Evolutionary conservation across 2,888 invertebrate species (phyloP), one percentile per base, ranked within the genome.

Genomic region (Himalopsyche tibetana): DNA sequence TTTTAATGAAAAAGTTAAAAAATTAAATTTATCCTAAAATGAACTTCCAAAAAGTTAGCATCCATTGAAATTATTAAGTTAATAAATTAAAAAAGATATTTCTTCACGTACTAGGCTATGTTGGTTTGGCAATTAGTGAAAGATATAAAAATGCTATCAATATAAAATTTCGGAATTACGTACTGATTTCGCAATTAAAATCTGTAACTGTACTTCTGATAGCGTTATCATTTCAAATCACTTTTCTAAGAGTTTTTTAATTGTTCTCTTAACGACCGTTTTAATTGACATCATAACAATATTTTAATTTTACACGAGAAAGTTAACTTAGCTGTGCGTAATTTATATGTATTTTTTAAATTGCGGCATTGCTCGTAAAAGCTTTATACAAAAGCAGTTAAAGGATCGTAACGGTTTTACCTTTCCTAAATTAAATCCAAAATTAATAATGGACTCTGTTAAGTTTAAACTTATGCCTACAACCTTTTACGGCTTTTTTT

Each of bases 281-380:
- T 63, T 63, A 63, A 63, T 63, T 63, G 63, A 63, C 28, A 63
- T 63, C 63, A 63, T 19, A 63, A 63, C 28, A 19, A 63, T 63
- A 63, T 63, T 63, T 63, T 19, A 63, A 63, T 63, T 63, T 63
- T 63, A 63, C 63, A 63, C 19, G 63, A 63, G 63, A 63, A 63
- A 63, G 63, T 63, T 63, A 63, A 63, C 63, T 63, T 63, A 63
- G 63, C 63, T 63, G 19, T 63, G 28, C 63, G 63, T 63, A 63
- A 63, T 63, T 63, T 63, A 63, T 63, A 63, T 63, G 63, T 63
- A 63, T 63, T 63, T 63, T 63, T 63, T 63, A 63, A 63, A 63
- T 63, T 63, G 63, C 63, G 63, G 63, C 63, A 63, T n/a, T 63
- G 63, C 63, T 63, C 63, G 63, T 63, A 63, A 63, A 63, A 63